Base-by-base conservation (phyloP, 2,888 invertebrate genomes). In the Coremacera marginata region DNA sequence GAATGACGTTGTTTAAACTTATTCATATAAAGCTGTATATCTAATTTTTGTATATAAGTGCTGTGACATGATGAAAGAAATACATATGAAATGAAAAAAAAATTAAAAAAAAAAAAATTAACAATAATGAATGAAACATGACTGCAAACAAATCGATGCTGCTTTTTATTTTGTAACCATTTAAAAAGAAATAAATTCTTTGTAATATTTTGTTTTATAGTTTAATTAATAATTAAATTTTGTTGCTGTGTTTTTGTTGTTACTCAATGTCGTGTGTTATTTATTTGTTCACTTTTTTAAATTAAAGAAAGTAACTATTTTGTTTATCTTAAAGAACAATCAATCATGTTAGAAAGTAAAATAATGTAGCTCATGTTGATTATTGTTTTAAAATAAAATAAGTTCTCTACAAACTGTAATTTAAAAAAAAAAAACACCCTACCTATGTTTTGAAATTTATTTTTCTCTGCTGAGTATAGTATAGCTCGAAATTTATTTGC, bases 1-100 rank as follows among this genome's bases (percentile, higher is more conserved):
- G 60, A 72, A 72, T 72, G 72, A 31, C 63, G 60, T 72, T 60
- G 52, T 70, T 55, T 22, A 37, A 51, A 62, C n/a, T 27, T 72
- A 22, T 72, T 3, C n/a, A 62, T 72, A 49, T 62, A 49, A 8
- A 27, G 9, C 11, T 60, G 11, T 60, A 5, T 25, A 27, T 70
- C 5, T 49, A 57, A 55, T 71, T 8, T 70, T 31, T 27, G 51
- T 70, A 27, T 70, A 71, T 62, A 62, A 72, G 44, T 72, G 62
- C 72, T 51, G 34, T 70, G 34, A 55, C 57, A 34, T 70, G 37
- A 5, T 31, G 19, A n/a, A 44, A 27, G 11, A 27, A 60, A 37
- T 37, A 16, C 9, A 63, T 25, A 37, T 65, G 34, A 65, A 34
- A 34, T 8, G 19, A 55, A 9, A 55, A 22, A 55, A 49, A 44